Base-by-base conservation (phyloP, 2,797 vertebrate species). In the Coregonus ussuriensis region DNA sequence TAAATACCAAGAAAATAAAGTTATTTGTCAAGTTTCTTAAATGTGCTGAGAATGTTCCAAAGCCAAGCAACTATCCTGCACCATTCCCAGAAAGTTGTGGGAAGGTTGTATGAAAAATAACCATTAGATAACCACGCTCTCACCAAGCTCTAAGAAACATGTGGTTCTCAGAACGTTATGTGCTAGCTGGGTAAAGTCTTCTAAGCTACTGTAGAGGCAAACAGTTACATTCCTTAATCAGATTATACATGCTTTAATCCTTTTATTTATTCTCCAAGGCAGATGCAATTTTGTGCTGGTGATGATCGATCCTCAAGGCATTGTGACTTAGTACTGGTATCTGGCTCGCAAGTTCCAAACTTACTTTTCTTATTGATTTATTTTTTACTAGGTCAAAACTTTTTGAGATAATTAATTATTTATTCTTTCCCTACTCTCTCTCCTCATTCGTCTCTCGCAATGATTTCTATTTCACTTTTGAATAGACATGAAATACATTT, bases 191-290 rank as follows among this genome's bases (percentile, higher is more conserved):
- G 9, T 63, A 63, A 63, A 70, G 81, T 80, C 76, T 75, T 83
- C 73, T 82, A 84, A 88, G 76, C 76, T 74, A 87, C 81, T 79
- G 81, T 79, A 77, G 72, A 79, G 75, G 82, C 69, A 77, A 83
- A 83, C 78, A 73, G 73, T 82, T 33, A 33, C 66, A 37, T 68
- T 66, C 41, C 74, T 82, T 86, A 85, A 86, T 87, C 81, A 83
- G 84, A 87, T 88, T 88, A 84, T 83, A 83, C 81, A 86, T 75
- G 83, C 81, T 84, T 81, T 89, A 86, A 87, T 86, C 86, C 83
- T 65, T 83, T 82, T 86, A 33, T 85, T 83, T 86, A 84, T 86
- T 82, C 84, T 84, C 77, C 63, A 16, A 81, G 79, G 82, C 81
- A 80, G 81, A 89, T 86, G 84, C 81, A 82, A 78, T 85, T 86